Percentiles rank a stretch among this genome's conserved stretches.
phyloP scores from a whole-genome alignment of 2,888 invertebrate species.

The Dione juno region DNA sequence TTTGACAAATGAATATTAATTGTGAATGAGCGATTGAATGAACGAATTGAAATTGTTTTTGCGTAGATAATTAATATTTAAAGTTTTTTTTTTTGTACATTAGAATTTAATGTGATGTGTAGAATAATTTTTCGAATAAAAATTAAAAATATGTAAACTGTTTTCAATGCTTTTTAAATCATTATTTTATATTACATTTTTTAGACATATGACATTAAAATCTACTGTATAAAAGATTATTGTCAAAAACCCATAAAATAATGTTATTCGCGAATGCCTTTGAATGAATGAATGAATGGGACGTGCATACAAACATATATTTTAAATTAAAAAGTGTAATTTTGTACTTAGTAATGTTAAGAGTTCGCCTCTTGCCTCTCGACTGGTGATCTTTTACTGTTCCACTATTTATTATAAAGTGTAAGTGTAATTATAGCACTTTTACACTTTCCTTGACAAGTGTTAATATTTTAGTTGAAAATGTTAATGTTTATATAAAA shows the following conservation, averaged over 20 bases:
- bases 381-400: conserved; percentile 34
- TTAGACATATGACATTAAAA: not conserved
- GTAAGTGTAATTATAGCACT: conserved; percentile 17
- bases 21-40: conserved; percentile 28
- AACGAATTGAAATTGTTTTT: conserved; percentile 13
- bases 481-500: not conserved
- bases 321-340: conserved; percentile 62
- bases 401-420: not conserved
- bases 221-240: not conserved
- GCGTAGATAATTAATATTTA: conserved; percentile 16
- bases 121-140: not conserved
- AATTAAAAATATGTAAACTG: not conserved
- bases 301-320: conserved; percentile 47
- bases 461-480: not conserved
- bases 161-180: not conserved
- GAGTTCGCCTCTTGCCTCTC: conserved; percentile 42
- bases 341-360: conserved; percentile 66
- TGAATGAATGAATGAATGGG: conserved; percentile 53
- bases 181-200: not conserved
- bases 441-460: not conserved
- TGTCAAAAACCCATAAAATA: not conserved
- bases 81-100: not conserved
- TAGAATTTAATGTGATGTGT: conserved; percentile 15
- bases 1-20: conserved; percentile 29
- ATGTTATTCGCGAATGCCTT: conserved; percentile 51